Evolutionary conservation across 2,797 vertebrate genomes (phyloP), one percentile per base, ranked within the genome.

Genomic region (Acipenser ruthenus): DNA sequence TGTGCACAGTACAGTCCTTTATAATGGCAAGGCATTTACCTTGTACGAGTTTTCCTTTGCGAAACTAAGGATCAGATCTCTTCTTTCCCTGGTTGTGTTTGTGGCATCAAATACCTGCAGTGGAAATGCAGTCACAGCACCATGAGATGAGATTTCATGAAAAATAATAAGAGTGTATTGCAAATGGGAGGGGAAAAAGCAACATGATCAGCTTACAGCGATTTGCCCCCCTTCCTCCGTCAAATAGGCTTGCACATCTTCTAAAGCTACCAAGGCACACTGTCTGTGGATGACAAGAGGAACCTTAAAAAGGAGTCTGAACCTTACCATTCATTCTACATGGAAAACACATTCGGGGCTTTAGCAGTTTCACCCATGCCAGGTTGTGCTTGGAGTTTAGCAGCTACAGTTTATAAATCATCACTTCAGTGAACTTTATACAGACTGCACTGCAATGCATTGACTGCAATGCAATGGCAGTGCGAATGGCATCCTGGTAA

Each of bases 91-190:
- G 12, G 96, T 99, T 9, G 96, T 99, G 83, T 99, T 99, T 73
- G 96, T 99, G 2, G 95, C 96, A 79, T 99, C 96, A 69, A 99
- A 99, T 65, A 99, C 96, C 95, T 99, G 67, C 49, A 71, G 37
- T 37, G 37, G 37, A 37, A 67, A 64, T 0, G 1, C 62, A 64
- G 0, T 70, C 64, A 49, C 49, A 6, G 53, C 11, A 70, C 5
- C 51, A 59, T 4, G 60, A n/a, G 62, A 23, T 8, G 3, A 12
- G 69, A 63, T 60, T 8, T n/a, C 12, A 60, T 60, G 4, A 13
- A 60, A 3, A 60, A 9, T 37, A 9, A n/a, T 52, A 9, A n/a
- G 13, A 53, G 51, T 47, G 63, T n/a, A 50, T 6, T 9, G 47
- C 47, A 59, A 5, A 53, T 9, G 3, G 13, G 23, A 1, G 13